Base-by-base conservation (phyloP, 2,797 vertebrate genomes). In the Todus mexicanus region DNA sequence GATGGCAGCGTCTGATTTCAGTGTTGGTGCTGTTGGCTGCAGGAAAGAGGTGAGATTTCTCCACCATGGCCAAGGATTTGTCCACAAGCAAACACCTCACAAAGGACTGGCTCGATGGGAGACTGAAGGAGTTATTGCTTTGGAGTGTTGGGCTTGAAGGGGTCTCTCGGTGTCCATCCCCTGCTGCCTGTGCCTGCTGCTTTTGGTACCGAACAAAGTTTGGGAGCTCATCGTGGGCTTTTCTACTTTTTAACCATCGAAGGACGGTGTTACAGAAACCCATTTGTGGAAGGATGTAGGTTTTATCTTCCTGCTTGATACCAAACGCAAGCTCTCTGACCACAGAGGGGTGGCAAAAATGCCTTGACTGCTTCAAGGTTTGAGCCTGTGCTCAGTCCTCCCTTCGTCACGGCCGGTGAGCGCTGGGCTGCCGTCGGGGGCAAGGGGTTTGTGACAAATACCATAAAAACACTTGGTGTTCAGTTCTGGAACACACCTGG, bases 351-450 rank as follows among this genome's bases (percentile, higher is more conserved):
- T 26, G 33, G 33, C 43, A 35, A 47, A 75, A 37, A 20, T 3
- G 5, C 4, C 9, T 26, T 2, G 9, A 51, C 11, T 1, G 2
- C 7, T 48, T 47, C 19, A 51, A 42, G 42, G 27, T 61, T 15
- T 27, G 75, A 91, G 22, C 57, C 23, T 15, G n/a, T 13, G 53
- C 53, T 86, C 6, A 0, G 60, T 15, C 21, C 63, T 75, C 2
- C 0, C 3, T 2, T 2, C 47, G 29, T 66, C 40, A 15, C 0
- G 0, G 51, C n/a, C 66, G 3, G 23, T 42, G 10, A 12, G 29
- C 61, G 6, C 9, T 19, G 61, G 10, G 25, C 6, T 13, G 56
- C 47, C 3, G 0, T 15, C 2, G 1, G 37, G 7, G 47, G 37
- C 80, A 12, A 37, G 42, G 42, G 54, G 11, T 61, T n/a, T 74